These are phyloP conservation scores for Diabrotica virgifera DNA, from an alignment of 1,140 invertebrate species.

Conservation along the genomic window DNA sequence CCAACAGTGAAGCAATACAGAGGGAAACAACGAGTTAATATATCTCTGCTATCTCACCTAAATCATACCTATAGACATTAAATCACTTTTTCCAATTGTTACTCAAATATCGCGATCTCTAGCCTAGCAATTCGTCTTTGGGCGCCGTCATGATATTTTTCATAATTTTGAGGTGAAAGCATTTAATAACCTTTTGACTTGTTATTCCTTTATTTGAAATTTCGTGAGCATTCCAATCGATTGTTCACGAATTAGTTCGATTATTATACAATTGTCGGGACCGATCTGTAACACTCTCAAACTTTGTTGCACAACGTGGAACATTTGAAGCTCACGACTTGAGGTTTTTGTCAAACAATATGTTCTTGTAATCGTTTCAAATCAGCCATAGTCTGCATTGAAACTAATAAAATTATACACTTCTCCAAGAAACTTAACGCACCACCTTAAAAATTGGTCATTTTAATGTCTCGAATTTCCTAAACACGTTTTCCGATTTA, in stretches of 20 bases:
- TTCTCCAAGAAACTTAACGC: too few species aligned
- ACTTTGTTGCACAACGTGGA: background rate
- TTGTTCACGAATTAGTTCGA: background rate
- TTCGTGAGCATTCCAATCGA: background rate
- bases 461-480: too few species aligned
- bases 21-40: background rate
- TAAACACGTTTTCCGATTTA: too few species aligned
- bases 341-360: background rate
- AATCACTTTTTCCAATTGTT: background rate
- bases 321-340: background rate
- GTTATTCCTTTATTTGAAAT: background rate
- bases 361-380: background rate
- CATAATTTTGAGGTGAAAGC: background rate
- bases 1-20: background rate
- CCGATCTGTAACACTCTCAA: background rate
- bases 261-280: background rate
- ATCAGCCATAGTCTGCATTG: too few species aligned
- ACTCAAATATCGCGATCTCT: background rate
- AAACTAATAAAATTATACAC: too few species aligned
- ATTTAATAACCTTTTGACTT: constrained; percentile 1
- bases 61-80: background rate
- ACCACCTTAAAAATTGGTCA: too few species aligned
- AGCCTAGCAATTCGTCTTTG: background rate
- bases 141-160: background rate
- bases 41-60: background rate